These are phyloP conservation scores for Cephalopterus ornatus DNA, from an alignment of 2,113 vertebrate genomes.

Conservation along the genomic window DNA sequence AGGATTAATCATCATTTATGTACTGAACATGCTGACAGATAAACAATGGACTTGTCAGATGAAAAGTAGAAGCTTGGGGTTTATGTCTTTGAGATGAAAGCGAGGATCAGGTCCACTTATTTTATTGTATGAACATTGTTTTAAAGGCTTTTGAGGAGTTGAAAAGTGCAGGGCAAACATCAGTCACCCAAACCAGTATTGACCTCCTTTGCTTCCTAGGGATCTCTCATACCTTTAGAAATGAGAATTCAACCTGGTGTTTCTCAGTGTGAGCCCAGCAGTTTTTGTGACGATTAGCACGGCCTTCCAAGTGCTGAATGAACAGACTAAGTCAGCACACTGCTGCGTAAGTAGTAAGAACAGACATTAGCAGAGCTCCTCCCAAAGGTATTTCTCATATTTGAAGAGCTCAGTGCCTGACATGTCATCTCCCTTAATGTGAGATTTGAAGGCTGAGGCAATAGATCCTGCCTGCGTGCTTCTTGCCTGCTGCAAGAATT, in stretches of 20 bases:
- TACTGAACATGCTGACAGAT: conserved; percentile 1
- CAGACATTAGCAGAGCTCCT: not conserved
- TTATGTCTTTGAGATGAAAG: not conserved
- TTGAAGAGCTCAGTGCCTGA: not conserved
- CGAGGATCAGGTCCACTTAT: not conserved
- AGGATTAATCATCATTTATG: not conserved
- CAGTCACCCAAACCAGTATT: not conserved
- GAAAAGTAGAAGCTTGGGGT: not conserved
- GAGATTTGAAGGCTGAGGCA: not conserved
- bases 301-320: not conserved
- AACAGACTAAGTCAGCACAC: not conserved
- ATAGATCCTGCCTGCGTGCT: not conserved
- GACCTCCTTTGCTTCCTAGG: not conserved
- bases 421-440: not conserved
- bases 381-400: not conserved
- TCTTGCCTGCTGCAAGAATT: not conserved
- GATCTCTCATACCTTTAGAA: not conserved
- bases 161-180: not conserved
- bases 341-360: not conserved
- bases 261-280: not conserved
- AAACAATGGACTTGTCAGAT: conserved; percentile 6
- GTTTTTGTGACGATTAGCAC: not conserved
- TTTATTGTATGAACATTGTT: conserved; percentile 1
- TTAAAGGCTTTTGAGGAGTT: not conserved
- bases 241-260: not conserved